phyloP scores from a whole-genome alignment of 2,797 vertebrate species.

The Phoeniculus purpureus region DNA sequence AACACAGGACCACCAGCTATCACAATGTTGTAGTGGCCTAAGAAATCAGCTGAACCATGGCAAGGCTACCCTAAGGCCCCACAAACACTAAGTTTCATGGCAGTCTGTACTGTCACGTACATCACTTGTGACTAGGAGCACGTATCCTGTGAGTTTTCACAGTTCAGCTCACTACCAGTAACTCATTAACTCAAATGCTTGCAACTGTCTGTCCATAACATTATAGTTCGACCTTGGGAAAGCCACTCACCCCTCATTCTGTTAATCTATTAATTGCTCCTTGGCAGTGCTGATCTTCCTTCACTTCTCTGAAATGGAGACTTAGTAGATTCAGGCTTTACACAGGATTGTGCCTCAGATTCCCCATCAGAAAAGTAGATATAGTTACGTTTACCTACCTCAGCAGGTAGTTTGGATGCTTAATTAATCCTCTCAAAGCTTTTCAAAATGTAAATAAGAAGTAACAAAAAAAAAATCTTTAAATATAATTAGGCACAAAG shows the following conservation, averaged over 20 bases:
- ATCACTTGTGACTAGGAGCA: slow-evolving; percentile 13
- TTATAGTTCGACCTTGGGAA: slow-evolving; percentile 36
- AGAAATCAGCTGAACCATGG: neutral
- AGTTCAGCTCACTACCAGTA: neutral
- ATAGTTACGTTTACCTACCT: slow-evolving; percentile 42
- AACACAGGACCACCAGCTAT: neutral
- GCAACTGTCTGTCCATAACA: neutral
- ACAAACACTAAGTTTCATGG: neutral
- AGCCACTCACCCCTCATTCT: slow-evolving; percentile 22
- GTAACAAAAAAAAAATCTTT: neutral
- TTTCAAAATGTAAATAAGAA: slow-evolving; percentile 42
- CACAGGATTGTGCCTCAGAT: neutral
- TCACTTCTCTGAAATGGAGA: neutral
- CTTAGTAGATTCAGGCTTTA: neutral
- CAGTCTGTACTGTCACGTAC: neutral
- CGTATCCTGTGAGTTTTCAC: slow-evolving; percentile 9
- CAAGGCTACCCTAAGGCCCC: neutral
- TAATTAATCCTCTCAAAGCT: slow-evolving; percentile 60
- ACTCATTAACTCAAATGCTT: slow-evolving; percentile 52
- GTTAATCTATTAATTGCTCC: slow-evolving; percentile 27
- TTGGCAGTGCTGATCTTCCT: slow-evolving; percentile 24
- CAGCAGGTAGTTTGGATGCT: slow-evolving; percentile 23
- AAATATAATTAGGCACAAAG: slow-evolving; percentile 31
- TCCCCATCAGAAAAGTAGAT: neutral
- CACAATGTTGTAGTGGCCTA: neutral